Percentiles rank a stretch among this genome's conserved stretches.
phyloP scores from a whole-genome alignment of 2,113 vertebrate species.

The Etheostoma spectabile region DNA sequence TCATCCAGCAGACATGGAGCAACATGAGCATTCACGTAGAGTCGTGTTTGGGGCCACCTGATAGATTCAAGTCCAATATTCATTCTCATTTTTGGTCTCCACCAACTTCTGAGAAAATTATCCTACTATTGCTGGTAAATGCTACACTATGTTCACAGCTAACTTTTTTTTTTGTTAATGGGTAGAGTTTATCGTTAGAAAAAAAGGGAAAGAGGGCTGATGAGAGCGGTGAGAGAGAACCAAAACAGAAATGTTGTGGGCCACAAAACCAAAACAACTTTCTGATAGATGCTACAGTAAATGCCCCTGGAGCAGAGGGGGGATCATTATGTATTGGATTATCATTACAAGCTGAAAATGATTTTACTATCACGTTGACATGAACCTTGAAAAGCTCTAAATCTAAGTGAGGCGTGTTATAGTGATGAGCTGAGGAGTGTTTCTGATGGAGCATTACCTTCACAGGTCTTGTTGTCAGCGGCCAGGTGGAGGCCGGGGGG shows the following conservation, averaged over 20 bases:
- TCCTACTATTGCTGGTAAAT: background rate
- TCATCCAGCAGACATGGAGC: too few relatives aligned
- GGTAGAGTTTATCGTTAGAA: background rate
- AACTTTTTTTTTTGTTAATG: too few relatives aligned
- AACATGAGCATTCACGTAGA: too few relatives aligned
- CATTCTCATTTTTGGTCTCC: background rate
- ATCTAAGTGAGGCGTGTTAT: background rate
- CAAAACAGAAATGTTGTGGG: background rate
- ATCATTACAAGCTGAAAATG: background rate
- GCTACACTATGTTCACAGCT: background rate
- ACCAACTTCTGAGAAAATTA: background rate
- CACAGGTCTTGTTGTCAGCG: constrained; percentile 77
- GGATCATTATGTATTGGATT: background rate
- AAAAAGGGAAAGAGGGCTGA: background rate
- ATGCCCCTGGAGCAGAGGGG: background rate
- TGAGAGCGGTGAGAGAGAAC: background rate
- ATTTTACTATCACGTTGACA: background rate
- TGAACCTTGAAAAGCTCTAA: background rate
- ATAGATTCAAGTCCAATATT: background rate
- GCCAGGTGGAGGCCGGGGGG: constrained; percentile 78
- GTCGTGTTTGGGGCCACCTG: background rate
- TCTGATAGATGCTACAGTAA: background rate
- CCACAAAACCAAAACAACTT: background rate
- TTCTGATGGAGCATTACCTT: constrained; percentile 71
- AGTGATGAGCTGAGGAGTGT: constrained; percentile 11